Evolutionary conservation across 2,888 invertebrate genomes (phyloP).

Genomic region (Nyleta sp.): DNA sequence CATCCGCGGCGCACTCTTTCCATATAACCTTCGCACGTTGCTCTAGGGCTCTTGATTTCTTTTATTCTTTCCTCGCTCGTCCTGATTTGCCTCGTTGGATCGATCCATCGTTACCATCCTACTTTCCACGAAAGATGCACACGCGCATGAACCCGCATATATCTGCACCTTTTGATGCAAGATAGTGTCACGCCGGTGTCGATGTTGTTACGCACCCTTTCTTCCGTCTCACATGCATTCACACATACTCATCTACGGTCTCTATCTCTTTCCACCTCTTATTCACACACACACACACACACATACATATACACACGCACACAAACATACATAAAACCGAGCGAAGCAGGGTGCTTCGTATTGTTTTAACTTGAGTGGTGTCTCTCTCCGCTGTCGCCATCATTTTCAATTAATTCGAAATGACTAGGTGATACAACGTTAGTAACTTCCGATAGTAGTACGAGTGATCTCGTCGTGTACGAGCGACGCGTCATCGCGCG

Average conservation of each 20-base stretch:
- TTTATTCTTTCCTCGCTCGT: slow-evolving; percentile 59
- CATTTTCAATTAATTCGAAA: slow-evolving; percentile 80
- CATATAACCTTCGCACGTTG: slow-evolving; percentile 49
- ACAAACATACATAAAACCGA: slow-evolving; percentile 42
- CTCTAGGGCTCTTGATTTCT: slow-evolving; percentile 63
- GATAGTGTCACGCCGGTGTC: slow-evolving; percentile 49
- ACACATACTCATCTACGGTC: neutral
- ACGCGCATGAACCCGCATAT: slow-evolving; percentile 44
- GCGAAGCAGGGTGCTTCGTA: slow-evolving; percentile 69
- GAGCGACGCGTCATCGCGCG: slow-evolving; percentile 58
- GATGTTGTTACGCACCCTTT: slow-evolving; percentile 52
- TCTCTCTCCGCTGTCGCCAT: slow-evolving; percentile 73
- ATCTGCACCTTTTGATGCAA: slow-evolving; percentile 53
- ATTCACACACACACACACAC: neutral
- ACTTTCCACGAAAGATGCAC: slow-evolving; percentile 54
- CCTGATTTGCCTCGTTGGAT: slow-evolving; percentile 58
- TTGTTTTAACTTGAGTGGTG: slow-evolving; percentile 76
- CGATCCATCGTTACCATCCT: slow-evolving; percentile 63
- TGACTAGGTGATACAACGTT: slow-evolving; percentile 73
- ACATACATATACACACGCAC: neutral
- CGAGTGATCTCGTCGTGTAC: slow-evolving; percentile 55
- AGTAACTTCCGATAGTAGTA: slow-evolving; percentile 57
- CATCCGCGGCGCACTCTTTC: slow-evolving; percentile 47
- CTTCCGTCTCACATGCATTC: slow-evolving; percentile 31
- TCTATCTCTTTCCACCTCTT: neutral